Evolutionary conservation across 2,797 vertebrate species (phyloP).

Genomic region (Gila robusta): DNA sequence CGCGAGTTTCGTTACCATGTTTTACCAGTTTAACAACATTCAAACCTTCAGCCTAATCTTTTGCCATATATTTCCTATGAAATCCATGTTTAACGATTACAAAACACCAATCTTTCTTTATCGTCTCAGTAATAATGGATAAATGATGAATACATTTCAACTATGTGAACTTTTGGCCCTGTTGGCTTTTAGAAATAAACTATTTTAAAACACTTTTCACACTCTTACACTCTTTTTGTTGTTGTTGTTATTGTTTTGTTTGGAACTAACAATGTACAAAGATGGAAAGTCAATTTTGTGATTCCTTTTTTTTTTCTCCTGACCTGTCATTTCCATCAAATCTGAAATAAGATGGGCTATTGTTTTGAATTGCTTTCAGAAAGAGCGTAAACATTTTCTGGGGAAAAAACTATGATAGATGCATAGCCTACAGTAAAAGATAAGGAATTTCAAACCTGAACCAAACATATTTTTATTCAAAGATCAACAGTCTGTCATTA

Average conservation of each 20-base stretch:
- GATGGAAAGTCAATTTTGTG: background rate
- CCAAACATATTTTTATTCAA: no score
- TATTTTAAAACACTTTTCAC: background rate
- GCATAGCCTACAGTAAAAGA: no score
- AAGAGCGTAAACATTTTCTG: background rate
- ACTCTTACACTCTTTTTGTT: background rate
- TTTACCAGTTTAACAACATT: constrained; percentile 23
- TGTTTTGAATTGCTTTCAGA: background rate
- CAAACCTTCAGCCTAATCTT: background rate
- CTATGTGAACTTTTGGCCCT: background rate
- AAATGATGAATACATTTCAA: background rate
- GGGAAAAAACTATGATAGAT: background rate
- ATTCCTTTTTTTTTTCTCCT: no score
- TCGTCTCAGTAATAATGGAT: background rate
- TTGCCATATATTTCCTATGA: background rate
- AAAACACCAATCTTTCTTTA: background rate
- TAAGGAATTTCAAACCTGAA: no score
- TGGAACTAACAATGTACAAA: background rate
- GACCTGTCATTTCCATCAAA: background rate
- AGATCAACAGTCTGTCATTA: no score
- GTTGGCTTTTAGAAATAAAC: background rate
- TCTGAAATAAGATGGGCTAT: background rate
- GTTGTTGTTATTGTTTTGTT: background rate
- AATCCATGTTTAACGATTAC: background rate
- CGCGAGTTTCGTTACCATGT: background rate